Base-by-base conservation (phyloP, 2,113 vertebrate species). In the Odocoileus hemionus region DNA sequence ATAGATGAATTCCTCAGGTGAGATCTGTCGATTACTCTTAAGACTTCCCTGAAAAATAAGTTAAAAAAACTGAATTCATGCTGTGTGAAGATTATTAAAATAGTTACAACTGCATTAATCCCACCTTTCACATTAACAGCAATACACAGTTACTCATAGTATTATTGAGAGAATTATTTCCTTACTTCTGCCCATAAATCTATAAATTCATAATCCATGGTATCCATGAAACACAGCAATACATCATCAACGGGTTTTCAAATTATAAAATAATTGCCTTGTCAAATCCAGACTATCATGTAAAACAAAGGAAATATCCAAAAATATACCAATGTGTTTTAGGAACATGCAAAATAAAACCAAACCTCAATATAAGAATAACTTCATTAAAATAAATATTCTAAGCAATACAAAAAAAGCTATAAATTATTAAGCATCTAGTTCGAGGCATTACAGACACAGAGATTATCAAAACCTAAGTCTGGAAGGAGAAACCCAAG, bases 1-100 rank as follows among this genome's bases (percentile, higher is more conserved):
- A 96, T 99, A 98, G 95, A 99, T 99, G 98, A 99, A 99, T 98
- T 99, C 99, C 95, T 99, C 99, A 26, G 99, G 99, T 97, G 99
- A 99, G 97, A 99, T 99, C 98, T 99, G 99, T 98, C 98, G 99
- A 80, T 99, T 99, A 93, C 98, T 99, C 98, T 99, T 99, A 97
- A 99, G 98, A 97, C 99, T 99, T 94, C 99, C 99, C 99, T 99
- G 96, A 83, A 99, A 99, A 25, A 91, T 26, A 98, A 85, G 10
- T 64, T 95, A 33, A 91, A 92, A 98, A 92, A 33, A 4, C 19
- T 50, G 60, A 57, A 89, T 33, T 91, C 50, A 85, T 45, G 28
- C 4, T 94, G 5, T 55, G 74, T 96, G 16, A 97, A 92, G n/a
- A 88, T 74, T 74, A 93, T 83, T 70, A 92, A 96, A 94, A 86